Conservation (phyloP, 2,797 vertebrate genomes). For the Euphonia xanthogaster region DNA sequence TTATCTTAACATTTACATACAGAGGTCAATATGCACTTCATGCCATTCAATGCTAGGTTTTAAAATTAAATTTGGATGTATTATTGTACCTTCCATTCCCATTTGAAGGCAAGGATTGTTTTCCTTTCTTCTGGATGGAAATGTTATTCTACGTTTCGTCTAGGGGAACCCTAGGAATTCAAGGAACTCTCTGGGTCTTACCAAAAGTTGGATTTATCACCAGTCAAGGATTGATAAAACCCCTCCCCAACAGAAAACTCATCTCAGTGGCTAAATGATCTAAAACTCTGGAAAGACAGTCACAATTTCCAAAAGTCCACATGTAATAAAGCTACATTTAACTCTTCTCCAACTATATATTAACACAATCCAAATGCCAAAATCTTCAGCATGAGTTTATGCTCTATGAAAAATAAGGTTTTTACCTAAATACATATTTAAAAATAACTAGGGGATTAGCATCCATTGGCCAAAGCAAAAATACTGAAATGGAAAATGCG, state of each 20-base stretch:
- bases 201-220: neutral
- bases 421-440: neutral
- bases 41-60: neutral
- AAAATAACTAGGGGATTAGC: neutral
- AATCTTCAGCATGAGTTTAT: neutral
- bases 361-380: neutral
- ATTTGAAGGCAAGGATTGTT: neutral
- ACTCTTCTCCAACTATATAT: neutral
- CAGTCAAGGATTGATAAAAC: neutral
- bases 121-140: neutral
- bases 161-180: neutral
- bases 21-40: accelerated
- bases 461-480: neutral
- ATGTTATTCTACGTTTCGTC: neutral
- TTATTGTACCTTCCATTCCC: neutral
- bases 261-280: neutral
- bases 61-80: neutral
- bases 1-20: neutral
- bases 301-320: neutral
- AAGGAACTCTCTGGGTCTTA: neutral
- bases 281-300: neutral
- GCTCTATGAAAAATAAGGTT: neutral
- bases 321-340: neutral
- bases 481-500: neutral
- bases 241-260: neutral